These are phyloP conservation scores for Scolanthus callimorphus DNA, from an alignment of 92 coral and sea anemone genomes.

Conservation along the genomic window DNA sequence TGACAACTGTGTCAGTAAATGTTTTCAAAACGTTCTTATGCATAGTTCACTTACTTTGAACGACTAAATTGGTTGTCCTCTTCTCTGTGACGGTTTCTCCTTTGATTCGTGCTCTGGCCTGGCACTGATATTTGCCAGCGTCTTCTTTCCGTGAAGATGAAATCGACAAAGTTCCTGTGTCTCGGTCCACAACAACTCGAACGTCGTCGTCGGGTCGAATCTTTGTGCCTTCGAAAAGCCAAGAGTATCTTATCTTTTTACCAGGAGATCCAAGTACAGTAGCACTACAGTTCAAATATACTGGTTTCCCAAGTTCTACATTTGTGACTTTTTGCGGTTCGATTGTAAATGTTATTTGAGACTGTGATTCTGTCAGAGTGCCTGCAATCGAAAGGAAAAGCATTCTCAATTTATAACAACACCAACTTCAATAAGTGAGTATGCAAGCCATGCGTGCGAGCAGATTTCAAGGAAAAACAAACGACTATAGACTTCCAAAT, in stretches of 20 bases:
- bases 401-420: no score
- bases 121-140: constrained; percentile 54
- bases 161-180: constrained; percentile 50
- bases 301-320: constrained; percentile 42
- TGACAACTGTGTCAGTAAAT: background rate
- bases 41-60: constrained; percentile 33
- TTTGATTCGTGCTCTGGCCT: constrained; percentile 8
- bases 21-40: background rate
- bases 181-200: constrained; percentile 16
- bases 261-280: background rate
- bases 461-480: no score
- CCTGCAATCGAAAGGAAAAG: no score
- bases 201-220: constrained; percentile 3
- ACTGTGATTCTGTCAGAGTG: constrained; percentile 46
- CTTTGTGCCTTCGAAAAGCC: constrained; percentile 25
- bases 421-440: no score
- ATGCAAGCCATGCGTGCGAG: no score
- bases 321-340: constrained; percentile 38
- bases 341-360: constrained; percentile 25
- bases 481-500: no score
- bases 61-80: constrained; percentile 22
- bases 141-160: constrained; percentile 29
- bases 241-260: constrained; percentile 29
- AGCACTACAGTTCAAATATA: constrained; percentile 48
- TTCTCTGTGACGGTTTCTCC: constrained; percentile 13